phyloP scores from a whole-genome alignment of 2,888 invertebrate genomes.

The Oegoconia quadripuncta region DNA sequence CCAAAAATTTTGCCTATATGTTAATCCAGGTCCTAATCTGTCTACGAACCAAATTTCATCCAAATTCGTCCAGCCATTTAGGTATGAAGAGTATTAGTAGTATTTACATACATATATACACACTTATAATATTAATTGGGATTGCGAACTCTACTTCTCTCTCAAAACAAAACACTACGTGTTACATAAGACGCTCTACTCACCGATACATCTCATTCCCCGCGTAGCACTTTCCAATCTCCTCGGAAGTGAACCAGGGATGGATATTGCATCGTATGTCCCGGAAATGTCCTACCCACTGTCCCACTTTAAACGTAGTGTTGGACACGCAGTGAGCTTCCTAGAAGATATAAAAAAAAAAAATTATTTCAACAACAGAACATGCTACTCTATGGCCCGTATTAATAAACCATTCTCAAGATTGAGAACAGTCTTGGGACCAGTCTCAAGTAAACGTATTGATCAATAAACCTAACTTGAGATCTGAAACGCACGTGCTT shows the following conservation, averaged over 20 bases:
- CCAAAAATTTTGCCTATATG: too few relatives aligned
- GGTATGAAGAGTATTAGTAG: too few relatives aligned
- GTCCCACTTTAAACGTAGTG: constrained; percentile 40
- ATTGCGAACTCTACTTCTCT: not conserved
- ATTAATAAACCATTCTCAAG: too few relatives aligned
- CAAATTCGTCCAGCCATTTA: too few relatives aligned
- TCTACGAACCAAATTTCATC: too few relatives aligned
- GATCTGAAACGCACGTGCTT: too few relatives aligned
- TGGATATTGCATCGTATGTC: constrained; percentile 43
- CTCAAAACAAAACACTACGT: too few relatives aligned
- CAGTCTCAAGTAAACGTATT: too few relatives aligned
- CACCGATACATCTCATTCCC: constrained; percentile 28
- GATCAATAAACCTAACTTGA: too few relatives aligned
- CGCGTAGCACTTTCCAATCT: too few relatives aligned
- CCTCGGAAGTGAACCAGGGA: constrained; percentile 39
- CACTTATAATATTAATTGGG: not conserved
- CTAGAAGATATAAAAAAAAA: constrained; percentile 36
- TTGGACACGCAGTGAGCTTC: constrained; percentile 48
- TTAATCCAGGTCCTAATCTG: too few relatives aligned
- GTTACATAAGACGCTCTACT: constrained; percentile 26
- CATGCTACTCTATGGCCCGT: not conserved
- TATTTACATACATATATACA: not conserved
- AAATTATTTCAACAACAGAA: not conserved
- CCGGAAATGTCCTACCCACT: constrained; percentile 45
- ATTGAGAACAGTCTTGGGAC: not conserved